Conservation (phyloP, 2,113 vertebrate genomes). For the Neomonachus schauinslandi region DNA sequence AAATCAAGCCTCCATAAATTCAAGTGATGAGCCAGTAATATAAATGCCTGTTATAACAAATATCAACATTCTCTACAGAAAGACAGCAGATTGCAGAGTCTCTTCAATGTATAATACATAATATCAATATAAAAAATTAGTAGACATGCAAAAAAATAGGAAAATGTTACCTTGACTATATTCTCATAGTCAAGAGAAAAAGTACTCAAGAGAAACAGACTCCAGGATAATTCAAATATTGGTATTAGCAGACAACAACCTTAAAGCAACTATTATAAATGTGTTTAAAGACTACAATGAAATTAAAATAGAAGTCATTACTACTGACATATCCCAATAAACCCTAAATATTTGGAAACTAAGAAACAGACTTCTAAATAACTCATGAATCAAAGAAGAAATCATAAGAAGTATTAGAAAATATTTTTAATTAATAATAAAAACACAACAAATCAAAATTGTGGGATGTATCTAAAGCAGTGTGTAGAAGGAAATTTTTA, state of each 20-base stretch:
- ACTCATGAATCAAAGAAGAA: neutral
- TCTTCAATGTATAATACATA: neutral
- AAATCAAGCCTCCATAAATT: neutral
- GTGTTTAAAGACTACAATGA: neutral
- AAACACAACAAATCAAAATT: neutral
- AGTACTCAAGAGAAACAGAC: neutral
- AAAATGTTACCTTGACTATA: neutral
- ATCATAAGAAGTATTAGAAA: neutral
- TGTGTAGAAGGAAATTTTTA: neutral
- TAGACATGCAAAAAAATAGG: neutral
- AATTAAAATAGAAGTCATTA: slow-evolving; percentile 1
- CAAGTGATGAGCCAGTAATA: neutral
- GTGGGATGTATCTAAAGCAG: neutral
- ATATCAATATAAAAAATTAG: neutral
- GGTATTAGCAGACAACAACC: neutral
- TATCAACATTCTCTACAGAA: neutral
- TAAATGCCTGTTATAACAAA: neutral
- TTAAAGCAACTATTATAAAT: neutral
- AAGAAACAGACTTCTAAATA: neutral
- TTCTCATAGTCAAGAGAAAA: neutral
- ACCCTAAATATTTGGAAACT: neutral
- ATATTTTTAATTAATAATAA: neutral
- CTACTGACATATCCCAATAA: neutral
- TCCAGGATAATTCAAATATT: neutral
- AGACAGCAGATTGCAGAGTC: neutral